Evolutionary conservation across 2,888 invertebrate genomes (phyloP).

Genomic region (Phaonia tiefii): DNA sequence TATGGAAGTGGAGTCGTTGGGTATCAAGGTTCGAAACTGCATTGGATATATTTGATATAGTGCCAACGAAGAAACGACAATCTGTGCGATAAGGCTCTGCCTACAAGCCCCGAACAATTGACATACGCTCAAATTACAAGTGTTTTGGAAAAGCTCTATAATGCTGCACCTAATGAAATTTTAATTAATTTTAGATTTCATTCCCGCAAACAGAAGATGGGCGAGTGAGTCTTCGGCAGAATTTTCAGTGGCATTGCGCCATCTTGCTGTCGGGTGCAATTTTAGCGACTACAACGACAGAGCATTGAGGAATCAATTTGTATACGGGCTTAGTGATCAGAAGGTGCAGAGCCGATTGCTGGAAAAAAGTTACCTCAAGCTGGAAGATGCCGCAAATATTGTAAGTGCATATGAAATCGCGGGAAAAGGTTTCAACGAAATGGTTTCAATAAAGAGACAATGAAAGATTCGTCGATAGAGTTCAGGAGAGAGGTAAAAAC

Average conservation of each 20-base stretch:
- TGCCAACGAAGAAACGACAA: neutral
- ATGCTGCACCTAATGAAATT: constrained; percentile 28
- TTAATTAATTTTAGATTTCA: constrained; percentile 25
- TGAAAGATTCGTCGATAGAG: no score
- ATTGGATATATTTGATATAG: neutral
- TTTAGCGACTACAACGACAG: constrained; percentile 32
- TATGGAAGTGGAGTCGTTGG: neutral
- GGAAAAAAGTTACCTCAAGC: no score
- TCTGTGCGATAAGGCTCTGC: neutral
- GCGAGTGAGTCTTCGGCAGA: constrained; percentile 28
- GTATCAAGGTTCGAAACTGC: neutral
- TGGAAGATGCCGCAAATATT: no score
- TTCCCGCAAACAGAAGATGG: constrained; percentile 14
- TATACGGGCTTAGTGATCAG: constrained; percentile 14
- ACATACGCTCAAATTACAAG: neutral
- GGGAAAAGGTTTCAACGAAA: no score
- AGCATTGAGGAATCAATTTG: constrained; percentile 49
- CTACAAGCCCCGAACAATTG: neutral
- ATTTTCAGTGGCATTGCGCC: constrained; percentile 38
- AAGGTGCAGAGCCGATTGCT: no score
- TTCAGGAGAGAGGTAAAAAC: neutral
- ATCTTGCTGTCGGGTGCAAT: constrained; percentile 23
- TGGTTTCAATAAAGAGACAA: no score
- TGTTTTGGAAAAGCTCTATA: constrained; percentile 17
- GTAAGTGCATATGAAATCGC: neutral